A percentile compares a stretch with the other conserved stretches of the same genome.
phyloP scores from a whole-genome alignment of 2,797 vertebrate genomes.

The Telmatherina bonti region DNA sequence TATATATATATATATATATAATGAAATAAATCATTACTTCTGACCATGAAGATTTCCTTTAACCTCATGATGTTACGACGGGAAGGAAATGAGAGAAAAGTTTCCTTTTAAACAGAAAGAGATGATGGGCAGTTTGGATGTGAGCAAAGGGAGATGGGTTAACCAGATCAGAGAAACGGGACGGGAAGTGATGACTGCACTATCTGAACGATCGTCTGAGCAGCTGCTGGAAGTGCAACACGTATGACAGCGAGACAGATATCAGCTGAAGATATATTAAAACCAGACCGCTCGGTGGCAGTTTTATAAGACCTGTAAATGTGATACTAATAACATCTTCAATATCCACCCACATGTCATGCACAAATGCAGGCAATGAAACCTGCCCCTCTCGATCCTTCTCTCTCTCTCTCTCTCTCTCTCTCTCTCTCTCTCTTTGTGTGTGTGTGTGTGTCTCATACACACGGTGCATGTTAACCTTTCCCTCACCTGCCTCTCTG shows the following conservation, averaged over 20 bases:
- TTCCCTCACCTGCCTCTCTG: slow-evolving; percentile 23
- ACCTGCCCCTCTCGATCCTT: slow-evolving; percentile 5
- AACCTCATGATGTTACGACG: neutral
- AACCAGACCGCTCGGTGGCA: slow-evolving; percentile 61
- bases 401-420: neutral
- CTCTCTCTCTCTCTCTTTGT: neutral
- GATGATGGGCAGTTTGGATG: slow-evolving; percentile 34
- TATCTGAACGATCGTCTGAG: slow-evolving; percentile 58
- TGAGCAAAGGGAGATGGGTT: slow-evolving; percentile 52
- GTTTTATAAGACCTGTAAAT: slow-evolving; percentile 75
- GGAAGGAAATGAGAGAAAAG: neutral
- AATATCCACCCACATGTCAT: slow-evolving; percentile 67
- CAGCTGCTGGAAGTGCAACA: slow-evolving; percentile 61
- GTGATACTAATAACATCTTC: slow-evolving; percentile 76
- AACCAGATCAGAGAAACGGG: slow-evolving; percentile 56
- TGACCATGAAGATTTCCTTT: neutral
- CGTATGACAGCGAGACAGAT: slow-evolving; percentile 58
- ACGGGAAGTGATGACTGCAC: slow-evolving; percentile 42
- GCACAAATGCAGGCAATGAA: slow-evolving; percentile 51
- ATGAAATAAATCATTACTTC: too few species aligned
- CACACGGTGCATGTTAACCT: slow-evolving; percentile 11
- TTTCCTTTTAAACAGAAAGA: neutral
- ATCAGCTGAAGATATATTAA: slow-evolving; percentile 69
- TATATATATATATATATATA: too few species aligned
- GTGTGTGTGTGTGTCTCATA: neutral